Evolutionary conservation across 2,888 invertebrate genomes (phyloP).

Genomic region (Drosophila buzzatii): DNA sequence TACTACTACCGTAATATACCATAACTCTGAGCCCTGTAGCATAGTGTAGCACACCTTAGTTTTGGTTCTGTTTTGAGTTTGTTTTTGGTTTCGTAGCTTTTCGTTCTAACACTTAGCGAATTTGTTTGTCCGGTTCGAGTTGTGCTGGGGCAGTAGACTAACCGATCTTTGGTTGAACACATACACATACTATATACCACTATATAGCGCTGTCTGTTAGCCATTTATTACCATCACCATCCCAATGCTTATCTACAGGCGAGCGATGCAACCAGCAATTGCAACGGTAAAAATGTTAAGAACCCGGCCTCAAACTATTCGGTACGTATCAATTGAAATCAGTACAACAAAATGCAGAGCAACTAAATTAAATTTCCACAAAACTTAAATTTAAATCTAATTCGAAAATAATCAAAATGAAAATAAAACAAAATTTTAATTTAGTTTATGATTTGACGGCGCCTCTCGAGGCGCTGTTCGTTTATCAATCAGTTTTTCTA

Average conservation of each 20-base stretch:
- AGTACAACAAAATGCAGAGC: conserved; percentile 72
- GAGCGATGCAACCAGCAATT: conserved; percentile 84
- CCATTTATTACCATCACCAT: conserved; percentile 79
- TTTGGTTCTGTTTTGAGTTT: conserved; percentile 14
- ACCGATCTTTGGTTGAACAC: conserved; percentile 55
- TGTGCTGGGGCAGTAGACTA: conserved; percentile 52
- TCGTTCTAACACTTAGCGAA: conserved; percentile 29
- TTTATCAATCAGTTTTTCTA: conserved; percentile 10
- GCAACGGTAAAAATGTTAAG: conserved; percentile 85
- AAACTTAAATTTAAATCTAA: background rate
- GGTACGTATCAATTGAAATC: conserved; percentile 86
- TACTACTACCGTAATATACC: too few relatives aligned
- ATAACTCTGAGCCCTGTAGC: conserved; percentile 35
- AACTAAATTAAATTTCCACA: conserved; percentile 3
- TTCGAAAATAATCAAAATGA: background rate
- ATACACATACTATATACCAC: background rate
- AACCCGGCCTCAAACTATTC: conserved; percentile 85
- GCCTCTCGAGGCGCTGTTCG: too few relatives aligned
- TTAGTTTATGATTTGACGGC: conserved; percentile 4
- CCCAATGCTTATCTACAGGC: conserved; percentile 85
- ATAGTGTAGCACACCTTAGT: conserved; percentile 31
- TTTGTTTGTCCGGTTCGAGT: conserved; percentile 29
- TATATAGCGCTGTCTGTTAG: conserved; percentile 48
- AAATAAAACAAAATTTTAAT: background rate
- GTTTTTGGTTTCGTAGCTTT: conserved; percentile 19